Evolutionary conservation across 2,113 vertebrate species (phyloP).

Genomic region (Etheostoma cragini): DNA sequence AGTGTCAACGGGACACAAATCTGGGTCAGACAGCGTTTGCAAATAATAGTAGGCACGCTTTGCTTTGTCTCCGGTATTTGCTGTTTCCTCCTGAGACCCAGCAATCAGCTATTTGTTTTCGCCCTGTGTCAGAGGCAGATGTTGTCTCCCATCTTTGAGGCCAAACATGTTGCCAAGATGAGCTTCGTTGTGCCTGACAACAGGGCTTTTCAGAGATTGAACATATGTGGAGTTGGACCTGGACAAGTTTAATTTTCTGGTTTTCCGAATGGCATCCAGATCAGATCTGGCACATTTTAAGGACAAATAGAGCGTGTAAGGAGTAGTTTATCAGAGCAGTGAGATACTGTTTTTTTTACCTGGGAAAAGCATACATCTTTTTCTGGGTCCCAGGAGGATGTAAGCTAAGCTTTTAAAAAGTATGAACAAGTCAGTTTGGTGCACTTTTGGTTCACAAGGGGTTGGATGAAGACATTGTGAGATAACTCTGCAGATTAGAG

Average conservation of each 20-base stretch:
- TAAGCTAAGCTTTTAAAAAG: neutral
- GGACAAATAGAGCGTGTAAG: neutral
- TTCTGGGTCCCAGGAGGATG: conserved; percentile 10
- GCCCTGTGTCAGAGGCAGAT: neutral
- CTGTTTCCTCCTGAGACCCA: conserved; percentile 40
- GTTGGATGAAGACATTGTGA: neutral
- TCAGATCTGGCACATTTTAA: conserved; percentile 4
- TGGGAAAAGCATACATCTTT: neutral
- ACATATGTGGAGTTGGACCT: conserved; percentile 1
- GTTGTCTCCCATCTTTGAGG: neutral
- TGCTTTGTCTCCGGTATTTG: conserved; percentile 14
- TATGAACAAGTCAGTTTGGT: neutral
- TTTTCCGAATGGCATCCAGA: conserved; percentile 2
- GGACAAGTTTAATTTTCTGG: neutral
- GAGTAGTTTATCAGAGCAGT: neutral
- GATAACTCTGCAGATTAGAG: conserved; percentile 4
- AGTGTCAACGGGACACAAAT: conserved; percentile 26
- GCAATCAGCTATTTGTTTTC: neutral
- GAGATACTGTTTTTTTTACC: neutral
- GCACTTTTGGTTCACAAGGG: no score
- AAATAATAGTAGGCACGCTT: conserved; percentile 3
- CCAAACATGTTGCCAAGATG: conserved; percentile 12
- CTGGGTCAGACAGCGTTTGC: conserved; percentile 39
- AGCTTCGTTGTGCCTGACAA: neutral
- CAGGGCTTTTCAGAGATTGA: conserved; percentile 31